Evolutionary conservation across 1,140 invertebrate species (phyloP).

Genomic region (Tetramorium alpestre): DNA sequence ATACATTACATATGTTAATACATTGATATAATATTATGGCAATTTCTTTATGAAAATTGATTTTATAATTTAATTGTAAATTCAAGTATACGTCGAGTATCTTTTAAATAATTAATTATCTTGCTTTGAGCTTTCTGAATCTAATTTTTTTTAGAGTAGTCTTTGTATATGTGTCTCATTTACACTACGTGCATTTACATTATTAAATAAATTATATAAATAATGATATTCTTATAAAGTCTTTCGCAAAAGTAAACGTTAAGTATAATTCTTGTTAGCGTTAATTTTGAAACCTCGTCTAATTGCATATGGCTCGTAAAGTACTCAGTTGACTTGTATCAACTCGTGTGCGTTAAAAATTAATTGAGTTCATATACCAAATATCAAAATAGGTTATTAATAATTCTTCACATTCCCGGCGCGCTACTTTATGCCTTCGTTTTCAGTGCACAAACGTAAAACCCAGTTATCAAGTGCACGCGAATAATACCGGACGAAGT

Average conservation of each 20-base stretch:
- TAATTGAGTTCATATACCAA: slow-evolving; percentile 16
- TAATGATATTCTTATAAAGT: not conserved
- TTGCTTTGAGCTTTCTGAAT: not conserved
- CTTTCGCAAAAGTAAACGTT: not conserved
- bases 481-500: slow-evolving; percentile 51
- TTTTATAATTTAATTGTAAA: not conserved
- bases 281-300: slow-evolving; percentile 25
- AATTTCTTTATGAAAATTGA: no score
- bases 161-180: not conserved
- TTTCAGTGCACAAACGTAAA: slow-evolving; percentile 45
- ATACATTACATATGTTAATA: no score
- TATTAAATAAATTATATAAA: not conserved
- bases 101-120: no score
- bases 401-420: slow-evolving; percentile 30
- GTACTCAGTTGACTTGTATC: not conserved
- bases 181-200: not conserved
- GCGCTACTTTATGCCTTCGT: slow-evolving; percentile 40
- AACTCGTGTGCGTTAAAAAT: not conserved
- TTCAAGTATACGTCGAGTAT: not conserved
- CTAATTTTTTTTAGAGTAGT: not conserved
- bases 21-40: no score
- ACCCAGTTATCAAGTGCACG: slow-evolving; percentile 53
- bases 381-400: slow-evolving; percentile 25
- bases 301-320: not conserved
- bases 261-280: not conserved